Conservation (phyloP, 2,888 invertebrate species). For the Eristalinus aeneus region DNA sequence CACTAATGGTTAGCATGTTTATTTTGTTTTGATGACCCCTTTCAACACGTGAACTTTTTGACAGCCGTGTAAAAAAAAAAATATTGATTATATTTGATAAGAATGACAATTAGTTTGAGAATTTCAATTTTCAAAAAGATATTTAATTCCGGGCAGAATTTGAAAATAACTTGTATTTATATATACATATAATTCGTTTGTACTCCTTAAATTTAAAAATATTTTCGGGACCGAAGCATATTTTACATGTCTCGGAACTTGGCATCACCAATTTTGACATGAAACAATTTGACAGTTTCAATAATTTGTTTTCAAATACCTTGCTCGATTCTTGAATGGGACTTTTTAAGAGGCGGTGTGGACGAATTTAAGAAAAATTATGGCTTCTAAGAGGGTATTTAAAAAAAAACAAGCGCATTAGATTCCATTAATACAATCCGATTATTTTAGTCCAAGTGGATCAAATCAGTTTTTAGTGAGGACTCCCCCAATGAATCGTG, state of each 20-base stretch:
- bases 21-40: conserved; percentile 15
- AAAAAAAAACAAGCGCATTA: not conserved
- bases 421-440: not conserved
- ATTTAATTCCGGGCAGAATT: too few species aligned
- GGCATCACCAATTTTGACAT: too few species aligned
- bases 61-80: too few species aligned
- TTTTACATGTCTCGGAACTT: too few species aligned
- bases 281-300: not conserved
- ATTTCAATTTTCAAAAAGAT: too few species aligned
- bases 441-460: conserved; percentile 74
- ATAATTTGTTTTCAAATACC: not conserved
- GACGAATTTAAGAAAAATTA: not conserved
- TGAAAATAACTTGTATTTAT: too few species aligned
- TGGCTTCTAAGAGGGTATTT: conserved; percentile 51
- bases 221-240: too few species aligned
- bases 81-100: too few species aligned
- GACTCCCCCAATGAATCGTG: not conserved
- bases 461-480: conserved; percentile 75
- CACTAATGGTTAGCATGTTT: conserved; percentile 55
- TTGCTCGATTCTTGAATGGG: not conserved
- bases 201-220: too few species aligned
- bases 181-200: too few species aligned
- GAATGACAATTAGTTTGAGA: too few species aligned
- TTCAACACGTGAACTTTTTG: conserved; percentile 12
- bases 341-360: too few species aligned